Conservation (phyloP, 2,797 vertebrate species). For the Bovichtus diacanthus region DNA sequence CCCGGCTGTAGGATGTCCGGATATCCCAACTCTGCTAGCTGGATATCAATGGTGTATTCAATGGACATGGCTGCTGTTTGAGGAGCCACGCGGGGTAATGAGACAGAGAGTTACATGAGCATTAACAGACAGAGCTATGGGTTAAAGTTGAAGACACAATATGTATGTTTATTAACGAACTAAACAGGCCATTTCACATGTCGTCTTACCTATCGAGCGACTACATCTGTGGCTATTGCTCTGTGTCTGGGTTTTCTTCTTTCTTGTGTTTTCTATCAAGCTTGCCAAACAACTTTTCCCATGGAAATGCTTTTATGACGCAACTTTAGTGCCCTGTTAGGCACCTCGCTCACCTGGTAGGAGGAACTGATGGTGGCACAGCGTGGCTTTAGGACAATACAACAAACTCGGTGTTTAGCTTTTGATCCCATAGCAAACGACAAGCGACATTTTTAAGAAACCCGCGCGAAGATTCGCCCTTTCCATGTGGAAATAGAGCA, state of each 20-base stretch:
- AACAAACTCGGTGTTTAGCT: neutral
- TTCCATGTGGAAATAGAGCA: rapidly evolving
- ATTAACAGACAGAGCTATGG: neutral
- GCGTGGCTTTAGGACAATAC: neutral
- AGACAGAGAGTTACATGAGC: neutral
- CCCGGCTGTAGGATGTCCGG: slow-evolving; percentile 60
- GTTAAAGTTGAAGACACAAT: neutral
- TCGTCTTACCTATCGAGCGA: slow-evolving; percentile 26
- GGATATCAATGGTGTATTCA: slow-evolving; percentile 86
- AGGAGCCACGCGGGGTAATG: neutral
- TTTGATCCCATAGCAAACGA: rapidly evolving
- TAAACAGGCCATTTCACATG: neutral
- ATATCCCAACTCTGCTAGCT: slow-evolving; percentile 85
- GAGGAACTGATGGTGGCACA: slow-evolving; percentile 1
- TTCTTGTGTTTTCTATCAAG: neutral
- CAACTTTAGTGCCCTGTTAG: slow-evolving; percentile 8
- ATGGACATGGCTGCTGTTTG: slow-evolving; percentile 79
- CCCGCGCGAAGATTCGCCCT: rapidly evolving
- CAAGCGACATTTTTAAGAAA: rapidly evolving
- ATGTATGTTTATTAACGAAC: neutral
- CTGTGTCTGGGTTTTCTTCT: neutral
- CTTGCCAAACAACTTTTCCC: neutral
- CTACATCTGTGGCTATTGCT: slow-evolving; percentile 4
- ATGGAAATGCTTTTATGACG: neutral
- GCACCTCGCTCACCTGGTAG: slow-evolving; percentile 51